phyloP scores from a whole-genome alignment of 2,888 invertebrate genomes.

The Pomacea canaliculata region DNA sequence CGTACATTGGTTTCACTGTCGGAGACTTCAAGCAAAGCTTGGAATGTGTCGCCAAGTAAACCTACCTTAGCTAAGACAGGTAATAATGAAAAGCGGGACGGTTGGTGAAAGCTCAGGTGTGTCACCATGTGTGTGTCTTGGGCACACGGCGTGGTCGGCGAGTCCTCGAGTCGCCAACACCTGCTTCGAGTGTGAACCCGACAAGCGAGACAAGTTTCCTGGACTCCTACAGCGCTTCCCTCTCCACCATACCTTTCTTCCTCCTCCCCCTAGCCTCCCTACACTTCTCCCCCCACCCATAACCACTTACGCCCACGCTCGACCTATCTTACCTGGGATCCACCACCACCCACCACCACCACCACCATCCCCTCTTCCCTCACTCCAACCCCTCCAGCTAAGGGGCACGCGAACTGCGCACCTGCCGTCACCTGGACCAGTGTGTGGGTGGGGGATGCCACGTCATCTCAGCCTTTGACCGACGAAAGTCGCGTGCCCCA shows the following conservation, averaged over 20 bases:
- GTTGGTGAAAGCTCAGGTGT: too few relatives aligned
- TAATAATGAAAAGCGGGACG: too few relatives aligned
- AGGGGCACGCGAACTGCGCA: slow-evolving; percentile 7
- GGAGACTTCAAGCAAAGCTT: too few relatives aligned
- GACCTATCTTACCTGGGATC: not conserved
- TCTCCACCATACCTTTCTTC: not conserved
- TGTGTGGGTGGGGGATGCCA: not conserved
- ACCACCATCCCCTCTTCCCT: not conserved
- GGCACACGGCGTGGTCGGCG: too few relatives aligned
- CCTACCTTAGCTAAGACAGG: too few relatives aligned
- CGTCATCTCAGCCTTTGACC: slow-evolving; percentile 4
- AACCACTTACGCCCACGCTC: not conserved
- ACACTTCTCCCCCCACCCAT: not conserved
- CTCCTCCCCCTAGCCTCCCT: not conserved
- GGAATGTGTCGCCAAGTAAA: too few relatives aligned
- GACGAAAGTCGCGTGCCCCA: not conserved
- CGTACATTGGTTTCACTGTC: too few relatives aligned
- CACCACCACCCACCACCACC: not conserved
- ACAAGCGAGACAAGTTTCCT: too few relatives aligned
- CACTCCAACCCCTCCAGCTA: not conserved
- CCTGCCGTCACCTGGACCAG: slow-evolving; percentile 3
- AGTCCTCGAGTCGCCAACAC: too few relatives aligned
- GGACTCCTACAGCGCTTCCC: too few relatives aligned
- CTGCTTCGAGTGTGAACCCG: too few relatives aligned
- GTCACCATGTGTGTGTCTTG: too few relatives aligned